Base-by-base conservation (phyloP, 2,888 invertebrate species). In the Hofmannophila pseudospretella region DNA sequence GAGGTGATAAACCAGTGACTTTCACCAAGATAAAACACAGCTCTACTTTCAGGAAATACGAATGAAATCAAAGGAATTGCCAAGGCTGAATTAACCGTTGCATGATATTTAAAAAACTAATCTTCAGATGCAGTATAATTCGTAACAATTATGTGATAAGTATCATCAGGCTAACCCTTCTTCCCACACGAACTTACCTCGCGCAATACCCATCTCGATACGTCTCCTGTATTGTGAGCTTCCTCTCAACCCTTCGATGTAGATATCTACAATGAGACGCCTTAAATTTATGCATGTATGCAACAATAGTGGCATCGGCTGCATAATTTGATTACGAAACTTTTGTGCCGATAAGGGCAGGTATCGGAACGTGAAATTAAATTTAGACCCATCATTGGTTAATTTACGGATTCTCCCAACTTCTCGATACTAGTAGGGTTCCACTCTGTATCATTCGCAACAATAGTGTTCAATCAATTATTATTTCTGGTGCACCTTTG, bases 61-160 rank as follows among this genome's bases (percentile, higher is more conserved):
- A 10, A 14, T 27, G 7, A 16, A 7, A 12, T 14, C 5, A 28
- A 19, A 20, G 19, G 2, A 28, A 29, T 47, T 42, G 33, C 34
- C 34, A 44, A 45, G 37, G 32, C 35, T 31, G 7, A 29, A 29
- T 32, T 28, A 25, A n/a, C 23, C 14, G 23, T 23, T 29, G 13
- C 28, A 39, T 50, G 40, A 42, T 27, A 34, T n/a, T 34, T 39
- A 39, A 51, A 44, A 52, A 44, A 40, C 54, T 67, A 62, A 73
- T 68, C 68, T 63, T 53, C 61, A 71, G 69, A 72, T 70, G 71
- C 62, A 67, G 58, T 65, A n/a, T n/a, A 67, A 81, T 82, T 82
- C 73, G 79, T 84, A 74, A 82, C 86, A 84, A 86, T 85, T 78
- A 85, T 71, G 69, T 78, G 85, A 86, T 86, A 85, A 84, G 80